Evolutionary conservation across 2,888 invertebrate species (phyloP), one percentile per base, ranked within the genome.

Genomic region (Lasioglossum morio): DNA sequence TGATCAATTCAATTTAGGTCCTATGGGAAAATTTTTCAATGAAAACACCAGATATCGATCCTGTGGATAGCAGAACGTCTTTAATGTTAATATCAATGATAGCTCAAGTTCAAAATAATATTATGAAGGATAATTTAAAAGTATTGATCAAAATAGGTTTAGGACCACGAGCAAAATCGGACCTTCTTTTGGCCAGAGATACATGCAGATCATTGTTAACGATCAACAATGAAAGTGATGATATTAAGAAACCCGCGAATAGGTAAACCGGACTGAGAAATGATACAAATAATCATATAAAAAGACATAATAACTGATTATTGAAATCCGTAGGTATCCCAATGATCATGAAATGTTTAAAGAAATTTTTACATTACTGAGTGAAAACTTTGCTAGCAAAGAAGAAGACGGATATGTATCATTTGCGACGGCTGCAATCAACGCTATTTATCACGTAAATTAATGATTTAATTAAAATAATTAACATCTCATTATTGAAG

Each of bases 1-100:
- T 74, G 46, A 34, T 72, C 72, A 94, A 86, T 86, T 84, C 96
- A 60, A 83, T 30, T 63, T 96, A 98, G 96, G 97, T 98, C 23
- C 96, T 99, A 84, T 99, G 98, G 97, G 98, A 98, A 95, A 97
- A 97, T 92, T 98, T 98, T 93, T 96, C 98, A 0, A 96, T 97
- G 92, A 97, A 97, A 93, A 96, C 97, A 19, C 96, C 97, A 66
- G 96, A 97, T 4, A 97, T 97, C 0, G 97, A 97, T 0, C 96
- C 96, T 69, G 96, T 96, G 90, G 97, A 98, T 86, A 97, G 98
- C 79, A 96, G 97, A 79, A 96, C 97, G 0, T 97, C 98, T 0
- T 95, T 98, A 5, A 96, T 97, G 81, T 94, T 99, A 1, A 96
- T 99, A 2, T 97, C 97, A 23, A 98, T 99, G 98, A 96, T 96